phyloP scores from a whole-genome alignment of 2,113 vertebrate species.

The Apodemus sylvaticus region DNA sequence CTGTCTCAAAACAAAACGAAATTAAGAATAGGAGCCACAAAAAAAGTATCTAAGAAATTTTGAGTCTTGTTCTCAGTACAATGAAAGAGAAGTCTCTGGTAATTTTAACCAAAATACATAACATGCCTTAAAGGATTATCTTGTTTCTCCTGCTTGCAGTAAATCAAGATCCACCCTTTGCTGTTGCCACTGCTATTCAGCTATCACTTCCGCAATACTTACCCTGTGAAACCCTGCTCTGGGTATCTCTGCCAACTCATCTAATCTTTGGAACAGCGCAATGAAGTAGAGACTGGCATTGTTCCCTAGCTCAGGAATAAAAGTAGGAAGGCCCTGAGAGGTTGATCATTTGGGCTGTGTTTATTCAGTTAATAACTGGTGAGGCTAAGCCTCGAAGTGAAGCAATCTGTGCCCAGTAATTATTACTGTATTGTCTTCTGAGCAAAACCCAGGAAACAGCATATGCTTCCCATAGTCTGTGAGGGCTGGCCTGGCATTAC shows the following conservation, averaged over 20 bases:
- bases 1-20: neutral
- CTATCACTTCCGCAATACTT: accelerated
- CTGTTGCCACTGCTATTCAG: too few species aligned
- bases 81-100: neutral
- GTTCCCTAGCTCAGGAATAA: neutral
- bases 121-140: neutral
- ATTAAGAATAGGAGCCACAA: neutral
- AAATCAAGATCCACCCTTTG: neutral
- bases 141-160: neutral
- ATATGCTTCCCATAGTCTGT: neutral
- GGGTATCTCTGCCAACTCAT: neutral
- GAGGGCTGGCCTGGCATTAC: neutral
- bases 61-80: neutral
- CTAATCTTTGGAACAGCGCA: neutral
- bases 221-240: neutral
- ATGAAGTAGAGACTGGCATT: neutral
- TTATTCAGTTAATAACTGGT: neutral
- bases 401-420: neutral
- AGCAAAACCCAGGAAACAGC: neutral
- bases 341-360: neutral
- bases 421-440: neutral
- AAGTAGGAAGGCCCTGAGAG: neutral
- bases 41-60: neutral
- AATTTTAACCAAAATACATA: neutral
- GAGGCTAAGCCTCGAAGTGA: neutral